Percentiles rank a stretch among this genome's conserved stretches.
Conservation (phyloP, 1,140 invertebrate species). For the Aphaenogaster rudis region DNA sequence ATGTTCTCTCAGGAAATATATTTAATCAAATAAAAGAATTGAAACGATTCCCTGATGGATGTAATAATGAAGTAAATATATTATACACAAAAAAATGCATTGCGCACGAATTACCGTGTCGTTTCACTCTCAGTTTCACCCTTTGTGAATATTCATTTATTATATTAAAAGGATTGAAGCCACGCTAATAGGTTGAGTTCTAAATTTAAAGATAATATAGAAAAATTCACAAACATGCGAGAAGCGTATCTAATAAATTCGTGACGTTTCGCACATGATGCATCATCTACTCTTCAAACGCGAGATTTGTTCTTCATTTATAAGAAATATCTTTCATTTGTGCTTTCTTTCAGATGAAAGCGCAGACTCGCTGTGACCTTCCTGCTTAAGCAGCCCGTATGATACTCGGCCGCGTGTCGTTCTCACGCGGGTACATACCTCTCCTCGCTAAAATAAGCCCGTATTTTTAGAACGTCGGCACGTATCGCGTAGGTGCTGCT, state of each 20-base stretch:
- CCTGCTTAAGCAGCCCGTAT: constrained; percentile 41
- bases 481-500: constrained; percentile 67
- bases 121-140: too few species aligned
- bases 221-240: neutral
- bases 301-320: neutral
- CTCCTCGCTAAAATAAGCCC: constrained; percentile 67
- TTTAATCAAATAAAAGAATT: neutral
- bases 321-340: neutral
- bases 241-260: neutral
- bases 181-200: neutral
- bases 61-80: too few species aligned
- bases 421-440: constrained; percentile 59
- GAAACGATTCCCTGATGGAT: neutral
- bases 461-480: constrained; percentile 69
- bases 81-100: too few species aligned
- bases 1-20: neutral
- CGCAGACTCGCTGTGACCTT: constrained; percentile 36
- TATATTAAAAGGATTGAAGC: neutral
- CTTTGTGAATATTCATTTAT: too few species aligned
- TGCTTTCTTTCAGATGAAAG: constrained; percentile 7
- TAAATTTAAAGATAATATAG: neutral
- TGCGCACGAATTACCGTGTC: too few species aligned
- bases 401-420: constrained; percentile 33
- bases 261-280: neutral
- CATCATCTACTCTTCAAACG: neutral